Conservation (phyloP, 2,113 vertebrate species). For the Carassius carassius region DNA sequence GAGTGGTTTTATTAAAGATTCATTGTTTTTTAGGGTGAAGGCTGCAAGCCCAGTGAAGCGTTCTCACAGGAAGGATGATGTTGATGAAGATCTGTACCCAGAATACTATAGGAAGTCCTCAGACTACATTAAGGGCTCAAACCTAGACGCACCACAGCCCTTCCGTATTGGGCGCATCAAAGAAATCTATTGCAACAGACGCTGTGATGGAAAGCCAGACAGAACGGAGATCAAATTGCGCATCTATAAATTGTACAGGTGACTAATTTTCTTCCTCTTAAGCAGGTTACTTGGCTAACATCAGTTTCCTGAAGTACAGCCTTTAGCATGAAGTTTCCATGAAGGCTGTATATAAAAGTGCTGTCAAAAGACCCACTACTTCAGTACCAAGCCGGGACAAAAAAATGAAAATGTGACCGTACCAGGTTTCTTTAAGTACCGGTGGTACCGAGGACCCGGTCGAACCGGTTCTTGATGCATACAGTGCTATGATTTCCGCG, state of each 20-base stretch:
- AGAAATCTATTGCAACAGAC: constrained; percentile 86
- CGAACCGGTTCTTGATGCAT: too few species aligned
- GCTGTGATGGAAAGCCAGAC: constrained; percentile 83
- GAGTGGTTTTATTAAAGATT: too few species aligned
- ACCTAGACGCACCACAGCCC: constrained; percentile 88
- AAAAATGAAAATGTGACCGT: too few species aligned
- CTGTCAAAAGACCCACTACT: too few species aligned
- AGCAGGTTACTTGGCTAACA: background rate
- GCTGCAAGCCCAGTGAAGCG: constrained; percentile 86
- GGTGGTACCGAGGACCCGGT: too few species aligned
- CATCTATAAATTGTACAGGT: constrained; percentile 93
- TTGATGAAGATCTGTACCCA: constrained; percentile 90
- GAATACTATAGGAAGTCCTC: constrained; percentile 96
- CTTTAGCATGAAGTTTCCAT: background rate
- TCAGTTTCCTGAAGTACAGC: background rate
- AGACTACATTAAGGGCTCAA: constrained; percentile 97
- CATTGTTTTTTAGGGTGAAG: constrained; percentile 75
- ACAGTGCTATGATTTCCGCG: too few species aligned
- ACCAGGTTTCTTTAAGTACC: too few species aligned
- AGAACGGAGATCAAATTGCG: constrained; percentile 83
- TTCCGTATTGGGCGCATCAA: constrained; percentile 89
- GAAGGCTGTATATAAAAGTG: background rate
- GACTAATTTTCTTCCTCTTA: too few species aligned
- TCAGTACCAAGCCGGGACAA: too few species aligned
- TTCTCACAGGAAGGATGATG: constrained; percentile 85